Evolutionary conservation across 1,140 invertebrate species (phyloP), one percentile per base, ranked within the genome.

Genomic region (Pseudobourletiella spinata): DNA sequence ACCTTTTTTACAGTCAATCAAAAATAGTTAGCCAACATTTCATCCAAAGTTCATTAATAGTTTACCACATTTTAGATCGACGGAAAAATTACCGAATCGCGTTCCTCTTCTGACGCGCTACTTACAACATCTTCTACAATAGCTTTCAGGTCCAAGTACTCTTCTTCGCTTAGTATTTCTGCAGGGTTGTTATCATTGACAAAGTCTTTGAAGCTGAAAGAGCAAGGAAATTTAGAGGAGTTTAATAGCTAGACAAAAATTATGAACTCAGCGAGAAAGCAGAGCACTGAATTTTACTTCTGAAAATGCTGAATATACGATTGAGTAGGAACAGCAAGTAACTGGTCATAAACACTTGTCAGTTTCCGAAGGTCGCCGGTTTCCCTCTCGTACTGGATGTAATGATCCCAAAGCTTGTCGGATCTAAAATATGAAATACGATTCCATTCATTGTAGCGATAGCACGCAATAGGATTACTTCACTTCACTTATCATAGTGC

Each of bases 31-130:
- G n/a, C n/a, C n/a, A n/a, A n/a, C n/a, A n/a, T n/a, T n/a, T n/a
- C n/a, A n/a, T n/a, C n/a, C n/a, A n/a, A n/a, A n/a, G n/a, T n/a
- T n/a, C n/a, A n/a, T n/a, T n/a, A n/a, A n/a, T n/a, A n/a, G n/a
- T n/a, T n/a, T n/a, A n/a, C n/a, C n/a, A n/a, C n/a, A n/a, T n/a
- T n/a, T n/a, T n/a, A n/a, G n/a, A n/a, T n/a, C n/a, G n/a, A n/a
- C n/a, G 35, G 14, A 18, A 42, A 42, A 42, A 42, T 42, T 42
- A 42, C 35, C 35, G 18, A 42, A 42, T 18, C 35, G 14, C 35
- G 35, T 42, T 18, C 35, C 18, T 42, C 14, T 82, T 81, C 14
- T 87, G 84, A 35, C 95, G 86, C 2, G 93, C 86, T 73, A 87
- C 87, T 67, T 93, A 88, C 71, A 87, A 83, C 2, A 96, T 86